A percentile compares a stretch with the other conserved stretches of the same genome.
Evolutionary conservation across 2,113 vertebrate species (phyloP).

Genomic region (Glaucomys volans): DNA sequence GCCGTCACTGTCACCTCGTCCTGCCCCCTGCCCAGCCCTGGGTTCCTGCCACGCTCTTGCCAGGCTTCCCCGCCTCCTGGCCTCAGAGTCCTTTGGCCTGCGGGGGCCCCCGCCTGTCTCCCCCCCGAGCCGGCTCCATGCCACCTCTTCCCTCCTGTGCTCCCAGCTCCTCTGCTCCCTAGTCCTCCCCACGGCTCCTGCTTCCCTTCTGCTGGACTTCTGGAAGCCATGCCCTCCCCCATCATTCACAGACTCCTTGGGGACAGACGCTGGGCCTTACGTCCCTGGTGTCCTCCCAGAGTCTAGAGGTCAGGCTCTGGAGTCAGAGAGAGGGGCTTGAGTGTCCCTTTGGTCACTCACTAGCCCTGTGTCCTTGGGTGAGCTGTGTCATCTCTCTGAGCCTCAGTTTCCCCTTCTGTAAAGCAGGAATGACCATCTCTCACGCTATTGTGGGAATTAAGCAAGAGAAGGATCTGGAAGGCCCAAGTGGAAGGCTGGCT

Average conservation of each 20-base stretch:
- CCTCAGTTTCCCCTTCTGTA: neutral
- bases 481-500: rapidly evolving
- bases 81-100: neutral
- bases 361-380: neutral
- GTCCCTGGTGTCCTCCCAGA: neutral
- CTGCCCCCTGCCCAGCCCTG: too few relatives aligned
- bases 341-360: neutral
- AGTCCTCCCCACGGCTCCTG: neutral
- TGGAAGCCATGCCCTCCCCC: neutral
- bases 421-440: neutral
- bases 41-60: neutral
- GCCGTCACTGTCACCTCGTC: rapidly evolving
- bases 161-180: neutral
- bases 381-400: neutral
- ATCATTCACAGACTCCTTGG: neutral
- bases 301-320: neutral
- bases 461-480: rapidly evolving
- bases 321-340: neutral
- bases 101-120: too few relatives aligned
- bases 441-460: rapidly evolving
- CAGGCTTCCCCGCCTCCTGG: neutral
- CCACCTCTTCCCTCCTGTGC: neutral
- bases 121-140: too few relatives aligned
- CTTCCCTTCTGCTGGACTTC: neutral
- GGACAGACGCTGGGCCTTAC: neutral